Evolutionary conservation across 37 sponge, comb jelly and placozoan genomes (phyloP), one percentile per base, ranked within the genome.

Genomic region (Mnemiopsis leidyi): DNA sequence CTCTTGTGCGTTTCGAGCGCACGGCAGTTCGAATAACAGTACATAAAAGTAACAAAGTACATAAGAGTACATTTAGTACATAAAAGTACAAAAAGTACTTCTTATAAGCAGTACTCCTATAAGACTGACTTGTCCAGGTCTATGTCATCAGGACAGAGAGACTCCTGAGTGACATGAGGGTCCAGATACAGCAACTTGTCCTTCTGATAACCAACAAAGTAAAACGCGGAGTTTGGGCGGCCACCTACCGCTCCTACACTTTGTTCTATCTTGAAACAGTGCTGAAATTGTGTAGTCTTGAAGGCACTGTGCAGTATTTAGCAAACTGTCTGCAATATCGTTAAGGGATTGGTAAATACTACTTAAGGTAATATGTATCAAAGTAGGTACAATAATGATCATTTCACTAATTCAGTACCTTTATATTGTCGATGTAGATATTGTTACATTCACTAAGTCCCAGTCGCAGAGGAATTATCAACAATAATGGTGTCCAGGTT

Each of bases 241-340:
- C 99, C 99, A 23, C 99, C 99, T 69, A 99, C 96, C 36, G 97
- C 95, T 35, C 99, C 99, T 26, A 97, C 96, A 20, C 93, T 95
- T 73, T 99, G 97, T 16, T 95, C 94, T 69, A 99, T 30, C 23
- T 94, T 68, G 28, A 99, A 96, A 82, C 99, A 97, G 2, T 30
- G 28, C 94, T 94, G 39, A 32, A 93, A 33, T 32, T n/a, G n/a
- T n/a, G n/a, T n/a, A n/a, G n/a, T n/a, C n/a, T n/a, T n/a, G n/a
- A n/a, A n/a, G n/a, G n/a, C n/a, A n/a, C n/a, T n/a, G n/a, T n/a
- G n/a, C n/a, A n/a, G n/a, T n/a, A n/a, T n/a, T n/a, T n/a, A n/a
- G n/a, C n/a, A n/a, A n/a, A n/a, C n/a, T n/a, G n/a, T n/a, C n/a
- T n/a, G n/a, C n/a, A n/a, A n/a, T n/a, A n/a, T n/a, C n/a, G n/a